Base-by-base conservation (phyloP, 2,797 vertebrate genomes). In the Cyclura pinguis region DNA sequence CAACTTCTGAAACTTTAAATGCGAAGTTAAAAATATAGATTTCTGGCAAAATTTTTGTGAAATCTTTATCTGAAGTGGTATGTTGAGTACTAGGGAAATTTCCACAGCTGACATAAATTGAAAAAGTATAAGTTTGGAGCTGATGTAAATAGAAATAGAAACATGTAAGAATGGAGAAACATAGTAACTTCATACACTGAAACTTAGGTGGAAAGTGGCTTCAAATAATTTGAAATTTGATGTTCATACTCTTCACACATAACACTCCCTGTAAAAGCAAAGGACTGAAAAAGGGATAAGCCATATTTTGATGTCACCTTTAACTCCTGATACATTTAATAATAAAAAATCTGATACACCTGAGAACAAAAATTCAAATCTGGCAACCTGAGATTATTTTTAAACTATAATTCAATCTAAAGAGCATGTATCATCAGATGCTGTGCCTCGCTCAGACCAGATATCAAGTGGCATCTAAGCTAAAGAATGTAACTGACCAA, bases 391-490 rank as follows among this genome's bases (percentile, higher is more conserved):
- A 32, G 38, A 9, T 32, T 69, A 32, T 32, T 32, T 69, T 69
- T 32, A 69, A 69, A 9, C 64, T 67, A 29, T 5, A 7, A 32
- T 69, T 69, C 67, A 87, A 32, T 10, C 18, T n/a, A 13, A 83
- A 57, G 9, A 47, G 3, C 0, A 42, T 16, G 32, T 86, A 74
- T 42, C 13, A 76, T 10, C 38, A n/a, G 78, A 59, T 2, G 6
- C 32, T 38, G 35, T 29, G 24, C 52, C 3, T 55, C 35, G 10
- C 50, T 38, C 20, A 52, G 69, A 6, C 32, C 38, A 90, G 57
- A 82, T 89, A 82, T 27, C 22, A 80, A 86, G 81, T 6, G 32
- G 10, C 52, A 86, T 86, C 13, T 22, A 64, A 84, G 20, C 72
- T 64, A 64, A 86, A 32, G 9, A 57, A 24, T n/a, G 18, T 50